Percentiles rank a stretch among this genome's conserved stretches.
phyloP scores from a whole-genome alignment of 2,888 invertebrate species.

The Drosophila koepferae region DNA sequence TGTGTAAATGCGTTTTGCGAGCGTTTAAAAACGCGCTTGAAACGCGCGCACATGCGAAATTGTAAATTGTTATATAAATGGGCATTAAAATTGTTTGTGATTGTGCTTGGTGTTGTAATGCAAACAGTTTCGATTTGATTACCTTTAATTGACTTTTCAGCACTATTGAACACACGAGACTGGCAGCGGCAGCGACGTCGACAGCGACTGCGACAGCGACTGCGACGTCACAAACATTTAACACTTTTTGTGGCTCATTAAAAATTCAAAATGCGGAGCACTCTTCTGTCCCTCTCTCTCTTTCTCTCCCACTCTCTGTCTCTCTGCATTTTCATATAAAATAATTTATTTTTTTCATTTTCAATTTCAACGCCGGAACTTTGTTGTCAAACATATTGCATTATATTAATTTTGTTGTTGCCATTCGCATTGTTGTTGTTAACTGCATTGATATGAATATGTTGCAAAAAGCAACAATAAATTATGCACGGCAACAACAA shows the following conservation, averaged over 20 bases:
- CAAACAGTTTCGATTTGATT: conserved; percentile 75
- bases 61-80: conserved; percentile 49
- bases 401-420: conserved; percentile 29
- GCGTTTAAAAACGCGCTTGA: conserved; percentile 28
- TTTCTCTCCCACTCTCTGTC: not conserved
- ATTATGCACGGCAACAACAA: conserved; percentile 50
- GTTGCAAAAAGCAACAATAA: conserved; percentile 43
- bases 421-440: conserved; percentile 13
- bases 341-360: conserved; percentile 60
- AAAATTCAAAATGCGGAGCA: conserved; percentile 63
- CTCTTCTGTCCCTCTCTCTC: not conserved
- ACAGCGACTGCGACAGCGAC: conserved; percentile 13
- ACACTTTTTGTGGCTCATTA: conserved; percentile 68
- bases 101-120: conserved; percentile 58
- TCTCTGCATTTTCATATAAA: conserved; percentile 30
- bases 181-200: conserved; percentile 22
- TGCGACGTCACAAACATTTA: conserved; percentile 67
- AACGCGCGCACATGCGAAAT: conserved; percentile 9
- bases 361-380: conserved; percentile 68
- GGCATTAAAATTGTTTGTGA: conserved; percentile 54
- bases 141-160: conserved; percentile 82
- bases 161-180: conserved; percentile 56
- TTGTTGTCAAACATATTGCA: conserved; percentile 74
- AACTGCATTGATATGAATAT: conserved; percentile 61
- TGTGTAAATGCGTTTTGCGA: not conserved